These are phyloP conservation scores for Dinocampus coccinellae DNA, from an alignment of 2,888 invertebrate species.

Conservation along the genomic window DNA sequence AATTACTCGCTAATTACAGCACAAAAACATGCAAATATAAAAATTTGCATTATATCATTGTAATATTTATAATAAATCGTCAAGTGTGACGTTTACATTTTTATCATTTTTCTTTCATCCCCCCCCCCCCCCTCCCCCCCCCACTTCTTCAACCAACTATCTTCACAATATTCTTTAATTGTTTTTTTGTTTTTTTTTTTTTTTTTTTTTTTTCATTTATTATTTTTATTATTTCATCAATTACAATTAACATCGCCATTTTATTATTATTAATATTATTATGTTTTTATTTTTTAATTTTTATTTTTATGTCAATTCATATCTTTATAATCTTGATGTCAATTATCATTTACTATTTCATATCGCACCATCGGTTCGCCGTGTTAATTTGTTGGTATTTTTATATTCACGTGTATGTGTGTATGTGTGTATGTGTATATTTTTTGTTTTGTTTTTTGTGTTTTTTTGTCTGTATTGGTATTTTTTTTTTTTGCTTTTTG, in stretches of 20 bases:
- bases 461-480: too few relatives aligned
- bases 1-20: constrained; percentile 69
- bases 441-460: constrained; percentile 11
- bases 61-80: constrained; percentile 65
- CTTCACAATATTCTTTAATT: constrained; percentile 21
- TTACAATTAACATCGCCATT: constrained; percentile 33
- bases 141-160: neutral
- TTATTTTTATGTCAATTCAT: constrained; percentile 50
- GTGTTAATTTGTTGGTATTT: constrained; percentile 50
- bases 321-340: constrained; percentile 41
- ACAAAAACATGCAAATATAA: constrained; percentile 69
- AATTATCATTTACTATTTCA: constrained; percentile 28
- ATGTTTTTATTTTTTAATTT: too few relatives aligned
- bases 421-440: constrained; percentile 22
- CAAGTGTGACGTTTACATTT: constrained; percentile 53
- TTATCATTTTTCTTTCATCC: constrained; percentile 18
- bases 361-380: constrained; percentile 51
- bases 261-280: too few relatives aligned
- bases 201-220: constrained; percentile 20
- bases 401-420: constrained; percentile 15
- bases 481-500: neutral
- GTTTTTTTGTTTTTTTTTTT: constrained; percentile 16
- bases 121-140: neutral
- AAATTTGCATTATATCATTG: constrained; percentile 68
- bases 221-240: too few relatives aligned